Conservation (phyloP, 2,113 vertebrate genomes). For the Anguilla japonica region DNA sequence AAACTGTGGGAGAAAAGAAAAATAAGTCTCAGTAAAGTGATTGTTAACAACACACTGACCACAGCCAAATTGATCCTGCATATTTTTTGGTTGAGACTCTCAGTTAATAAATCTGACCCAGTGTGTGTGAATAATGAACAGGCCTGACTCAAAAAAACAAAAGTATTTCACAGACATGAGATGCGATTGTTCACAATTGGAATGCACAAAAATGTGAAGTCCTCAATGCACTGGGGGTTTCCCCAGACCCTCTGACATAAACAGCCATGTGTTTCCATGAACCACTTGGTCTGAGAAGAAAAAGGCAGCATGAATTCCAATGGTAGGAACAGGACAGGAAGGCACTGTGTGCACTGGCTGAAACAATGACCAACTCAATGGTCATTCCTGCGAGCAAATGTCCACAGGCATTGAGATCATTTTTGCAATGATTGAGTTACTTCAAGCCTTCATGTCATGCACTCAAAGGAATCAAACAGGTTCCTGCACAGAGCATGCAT, state of each 20-base stretch:
- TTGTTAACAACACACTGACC: no score
- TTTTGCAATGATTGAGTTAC: conserved; percentile 36
- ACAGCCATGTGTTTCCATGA: background rate
- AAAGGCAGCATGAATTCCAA: background rate
- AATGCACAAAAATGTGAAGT: background rate
- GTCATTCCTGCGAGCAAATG: background rate
- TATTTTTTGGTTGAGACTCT: background rate
- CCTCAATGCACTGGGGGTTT: background rate
- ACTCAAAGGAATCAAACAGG: conserved; percentile 38
- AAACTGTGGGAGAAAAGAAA: no score
- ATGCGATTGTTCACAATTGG: background rate
- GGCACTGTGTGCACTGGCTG: background rate
- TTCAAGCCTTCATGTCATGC: conserved; percentile 42
- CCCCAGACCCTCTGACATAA: background rate
- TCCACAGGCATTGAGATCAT: conserved; percentile 20
- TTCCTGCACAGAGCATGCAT: conserved; percentile 43
- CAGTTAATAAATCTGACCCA: background rate
- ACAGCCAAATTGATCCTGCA: no score
- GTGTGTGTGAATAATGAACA: background rate
- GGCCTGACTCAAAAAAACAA: background rate
- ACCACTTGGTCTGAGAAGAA: background rate
- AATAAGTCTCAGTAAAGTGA: no score
- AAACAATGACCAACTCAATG: background rate
- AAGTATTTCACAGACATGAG: background rate
- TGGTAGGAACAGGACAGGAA: background rate